phyloP scores from a whole-genome alignment of 2,888 invertebrate genomes.

The Tipula vernalis region DNA sequence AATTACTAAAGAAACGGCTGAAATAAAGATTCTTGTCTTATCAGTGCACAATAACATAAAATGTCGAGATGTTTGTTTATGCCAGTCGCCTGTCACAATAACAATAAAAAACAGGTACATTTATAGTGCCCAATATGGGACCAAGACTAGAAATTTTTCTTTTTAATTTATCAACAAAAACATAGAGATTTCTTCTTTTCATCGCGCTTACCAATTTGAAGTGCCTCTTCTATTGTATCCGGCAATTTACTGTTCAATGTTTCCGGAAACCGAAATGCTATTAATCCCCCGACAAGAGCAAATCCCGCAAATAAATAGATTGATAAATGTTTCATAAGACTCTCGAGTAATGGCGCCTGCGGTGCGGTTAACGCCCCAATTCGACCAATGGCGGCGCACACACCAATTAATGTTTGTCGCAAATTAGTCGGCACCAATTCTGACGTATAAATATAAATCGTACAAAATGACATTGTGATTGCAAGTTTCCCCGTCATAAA shows the following conservation, averaged over 20 bases:
- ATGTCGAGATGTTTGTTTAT: too few relatives aligned
- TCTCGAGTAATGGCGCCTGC: constrained; percentile 49
- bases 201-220: neutral
- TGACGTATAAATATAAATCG: constrained; percentile 54
- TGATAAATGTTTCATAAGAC: constrained; percentile 26
- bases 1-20: too few relatives aligned
- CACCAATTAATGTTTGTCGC: constrained; percentile 50
- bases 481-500: constrained; percentile 52
- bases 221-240: constrained; percentile 41
- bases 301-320: constrained; percentile 41
- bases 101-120: too few relatives aligned
- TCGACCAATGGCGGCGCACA: constrained; percentile 56
- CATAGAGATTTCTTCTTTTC: neutral
- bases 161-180: neutral
- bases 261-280: constrained; percentile 44
- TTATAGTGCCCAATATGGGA: too few relatives aligned
- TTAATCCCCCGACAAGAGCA: constrained; percentile 38
- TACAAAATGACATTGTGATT: constrained; percentile 52
- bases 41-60: too few relatives aligned
- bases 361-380: constrained; percentile 57
- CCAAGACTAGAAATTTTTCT: neutral
- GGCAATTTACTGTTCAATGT: constrained; percentile 41
- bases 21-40: too few relatives aligned
- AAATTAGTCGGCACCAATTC: constrained; percentile 59
- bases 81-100: too few relatives aligned